phyloP scores from a whole-genome alignment of 2,888 invertebrate genomes.

The Xiphydria camelus region DNA sequence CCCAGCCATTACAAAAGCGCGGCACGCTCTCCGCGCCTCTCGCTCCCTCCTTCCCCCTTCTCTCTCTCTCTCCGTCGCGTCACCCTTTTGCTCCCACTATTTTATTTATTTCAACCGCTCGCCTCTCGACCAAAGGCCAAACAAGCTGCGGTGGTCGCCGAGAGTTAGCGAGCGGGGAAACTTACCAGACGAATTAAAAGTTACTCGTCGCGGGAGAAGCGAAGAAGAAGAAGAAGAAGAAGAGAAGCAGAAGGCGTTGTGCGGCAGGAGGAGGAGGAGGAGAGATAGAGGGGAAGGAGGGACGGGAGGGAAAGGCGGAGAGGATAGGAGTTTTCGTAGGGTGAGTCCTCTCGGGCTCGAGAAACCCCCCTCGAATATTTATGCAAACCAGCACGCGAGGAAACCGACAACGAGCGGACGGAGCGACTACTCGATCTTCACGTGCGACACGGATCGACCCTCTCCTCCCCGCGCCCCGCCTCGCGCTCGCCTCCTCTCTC shows the following conservation, averaged over 20 bases:
- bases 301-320: conserved; percentile 14
- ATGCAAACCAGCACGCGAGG: conserved; percentile 22
- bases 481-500: conserved; percentile 15
- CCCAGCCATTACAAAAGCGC: too few species aligned
- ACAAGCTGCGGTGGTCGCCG: conserved; percentile 32
- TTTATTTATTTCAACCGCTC: conserved; percentile 17
- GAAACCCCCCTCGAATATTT: not conserved
- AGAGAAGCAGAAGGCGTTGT: too few species aligned
- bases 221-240: too few species aligned
- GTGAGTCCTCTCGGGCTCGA: too few species aligned
- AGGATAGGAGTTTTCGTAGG: too few species aligned
- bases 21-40: conserved; percentile 3
- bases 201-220: conserved; percentile 22
- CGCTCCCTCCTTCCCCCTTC: conserved; percentile 12
- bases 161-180: conserved; percentile 32
- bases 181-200: conserved; percentile 49
- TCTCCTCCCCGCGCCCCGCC: not conserved
- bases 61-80: conserved; percentile 22
- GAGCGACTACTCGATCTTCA: conserved; percentile 30
- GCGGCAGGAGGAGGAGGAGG: too few species aligned
- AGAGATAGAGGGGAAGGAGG: too few species aligned
- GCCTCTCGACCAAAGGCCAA: conserved; percentile 34
- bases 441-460: conserved; percentile 26
- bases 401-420: conserved; percentile 26
- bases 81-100: conserved; percentile 35